Evolutionary conservation across 2,113 vertebrate species (phyloP), one percentile per base, ranked within the genome.

Genomic region (Ibidorhyncha struthersii): DNA sequence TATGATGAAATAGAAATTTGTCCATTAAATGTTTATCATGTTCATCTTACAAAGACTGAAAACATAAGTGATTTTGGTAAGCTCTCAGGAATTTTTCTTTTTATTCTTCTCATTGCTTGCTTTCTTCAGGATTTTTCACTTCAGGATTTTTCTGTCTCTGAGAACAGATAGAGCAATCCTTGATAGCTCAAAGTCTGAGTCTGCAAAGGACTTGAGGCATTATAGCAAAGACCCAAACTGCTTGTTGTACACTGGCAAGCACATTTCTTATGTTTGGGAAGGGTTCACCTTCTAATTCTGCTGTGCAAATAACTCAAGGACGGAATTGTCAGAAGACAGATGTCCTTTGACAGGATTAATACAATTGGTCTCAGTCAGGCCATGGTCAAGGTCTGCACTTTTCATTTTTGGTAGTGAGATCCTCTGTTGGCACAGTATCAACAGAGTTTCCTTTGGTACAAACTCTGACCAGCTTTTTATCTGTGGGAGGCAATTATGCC

Each of bases 1-100:
- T 98, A 98, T 36, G 99, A 99, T 87, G 98, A 99, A 96, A 96
- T 99, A 97, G 99, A 99, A 97, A 98, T 99, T 88, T 98, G 99
- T 45, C 98, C 98, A 2, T 89, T 98, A 62, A 98, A 93, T 55
- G 90, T 99, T 78, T 98, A 98, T 73, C 97, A 98, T 0, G 65
- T 99, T 82, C 98, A 97, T 95, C 99, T 99, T 97, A 98, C 97
- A 13, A 99, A 99, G 95, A 98, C 97, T 18, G 98, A 98, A 80
- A 80, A 76, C 49, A 92, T 93, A 43, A 97, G 80, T 38, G 99
- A 99, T 97, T 99, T 99, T 38, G 99, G 99, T 99, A 98, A 99
- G 69, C n/a, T 40, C 1, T 45, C 38, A 67, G 29, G 62, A 73
- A 21, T 72, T 84, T 38, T 81, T 71, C 8, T 29, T 83, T 63